Base-by-base conservation (phyloP, 2,797 vertebrate genomes). In the Pipistrellus nathusii region DNA sequence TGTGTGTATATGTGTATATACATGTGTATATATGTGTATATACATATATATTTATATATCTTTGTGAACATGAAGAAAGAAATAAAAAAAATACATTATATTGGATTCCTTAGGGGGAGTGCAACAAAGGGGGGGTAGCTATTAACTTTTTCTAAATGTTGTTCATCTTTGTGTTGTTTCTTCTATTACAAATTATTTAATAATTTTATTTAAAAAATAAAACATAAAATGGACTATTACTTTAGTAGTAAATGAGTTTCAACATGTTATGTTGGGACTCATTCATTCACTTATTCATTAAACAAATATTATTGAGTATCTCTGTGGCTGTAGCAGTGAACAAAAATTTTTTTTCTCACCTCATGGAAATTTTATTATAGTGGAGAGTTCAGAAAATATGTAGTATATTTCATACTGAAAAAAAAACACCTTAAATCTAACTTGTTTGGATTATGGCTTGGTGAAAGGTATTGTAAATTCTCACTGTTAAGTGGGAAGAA, bases 401-500 rank as follows among this genome's bases (percentile, higher is more conserved):
- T 84, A 71, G 59, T 62, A 62, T 62, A 62, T 62, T 62, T 62
- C 59, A 62, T 62, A 30, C 59, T 62, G 59, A 21, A 73, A 64
- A 69, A 35, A 85, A 86, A 48, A 30, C 6, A 27, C 0, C 46
- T 35, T 64, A 84, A 17, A n/a, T 59, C 21, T 73, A 77, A 82
- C 9, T 44, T 59, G 51, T 35, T 46, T 72, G 15, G 10, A 21
- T 71, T 82, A 3, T 57, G 46, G 59, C n/a, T 68, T 83, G 13
- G 51, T 48, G 38, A 85, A 85, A 78, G n/a, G 0, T 38, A 48
- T 86, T 83, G 4, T 76, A 86, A 94, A 30, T 83, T 44, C n/a
- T 88, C n/a, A 53, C 12, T 82, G 9, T 89, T 92, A 86, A 80
- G 44, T 38, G 7, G 44, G 80, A 86, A 78, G 23, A n/a, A 87